Conservation (phyloP, 1,140 invertebrate genomes). For the Coelopa frigida region DNA sequence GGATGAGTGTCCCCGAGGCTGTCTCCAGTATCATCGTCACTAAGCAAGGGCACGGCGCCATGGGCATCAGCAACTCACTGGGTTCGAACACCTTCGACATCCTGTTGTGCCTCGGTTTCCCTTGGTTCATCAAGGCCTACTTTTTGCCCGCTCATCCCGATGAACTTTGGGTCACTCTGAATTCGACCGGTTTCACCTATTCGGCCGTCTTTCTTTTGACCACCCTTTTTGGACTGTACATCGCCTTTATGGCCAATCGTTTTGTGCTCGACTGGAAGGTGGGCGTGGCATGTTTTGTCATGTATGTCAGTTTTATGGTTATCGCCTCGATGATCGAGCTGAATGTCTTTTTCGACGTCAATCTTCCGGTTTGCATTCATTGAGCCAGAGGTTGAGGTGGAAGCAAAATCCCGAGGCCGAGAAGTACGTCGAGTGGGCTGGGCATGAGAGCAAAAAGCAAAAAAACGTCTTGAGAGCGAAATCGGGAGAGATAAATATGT, state of each 20-base stretch:
- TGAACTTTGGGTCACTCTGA: constrained; percentile 50
- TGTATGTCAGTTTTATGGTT: constrained; percentile 65
- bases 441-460: no score
- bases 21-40: constrained; percentile 72
- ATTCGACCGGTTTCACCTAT: constrained; percentile 67
- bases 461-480: no score
- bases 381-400: not conserved
- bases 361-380: constrained; percentile 32
- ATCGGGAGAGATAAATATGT: no score
- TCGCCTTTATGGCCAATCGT: constrained; percentile 43
- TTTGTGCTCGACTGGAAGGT: constrained; percentile 60
- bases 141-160: constrained; percentile 58
- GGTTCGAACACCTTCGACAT: constrained; percentile 85
- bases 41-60: constrained; percentile 71
- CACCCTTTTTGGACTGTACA: constrained; percentile 61
- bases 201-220: constrained; percentile 66
- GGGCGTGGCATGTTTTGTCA: constrained; percentile 61
- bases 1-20: constrained; percentile 74
- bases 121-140: constrained; percentile 70
- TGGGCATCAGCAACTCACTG: constrained; percentile 81
- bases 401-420: no score
- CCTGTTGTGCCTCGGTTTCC: constrained; percentile 70
- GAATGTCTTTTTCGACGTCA: constrained; percentile 65
- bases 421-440: no score
- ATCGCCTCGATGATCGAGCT: constrained; percentile 71